Percentiles rank a stretch among this genome's conserved stretches.
These are phyloP conservation scores for Germaria angustata DNA, from an alignment of 2,888 invertebrate species.

Conservation along the genomic window DNA sequence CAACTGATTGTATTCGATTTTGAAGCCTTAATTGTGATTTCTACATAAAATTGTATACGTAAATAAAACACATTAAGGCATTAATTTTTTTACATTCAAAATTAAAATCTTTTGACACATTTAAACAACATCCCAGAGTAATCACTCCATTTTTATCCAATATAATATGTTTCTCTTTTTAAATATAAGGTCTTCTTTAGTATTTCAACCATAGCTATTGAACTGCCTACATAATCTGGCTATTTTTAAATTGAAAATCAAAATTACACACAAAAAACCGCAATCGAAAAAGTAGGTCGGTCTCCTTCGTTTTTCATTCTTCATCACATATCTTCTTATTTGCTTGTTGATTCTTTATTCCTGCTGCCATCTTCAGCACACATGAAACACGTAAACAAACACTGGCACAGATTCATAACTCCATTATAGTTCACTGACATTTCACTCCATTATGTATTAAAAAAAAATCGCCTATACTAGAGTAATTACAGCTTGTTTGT, in stretches of 20 bases:
- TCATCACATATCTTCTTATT: neutral
- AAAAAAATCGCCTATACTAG: slow-evolving; percentile 3
- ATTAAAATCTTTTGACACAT: no score
- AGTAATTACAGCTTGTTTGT: slow-evolving; percentile 39
- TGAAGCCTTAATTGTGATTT: no score
- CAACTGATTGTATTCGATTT: no score
- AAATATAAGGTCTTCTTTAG: no score
- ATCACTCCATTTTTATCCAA: no score
- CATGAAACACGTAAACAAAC: neutral
- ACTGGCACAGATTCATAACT: slow-evolving; percentile 20
- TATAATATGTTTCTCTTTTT: no score
- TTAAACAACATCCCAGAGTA: no score
- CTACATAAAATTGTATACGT: no score
- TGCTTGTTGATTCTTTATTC: slow-evolving; percentile 6
- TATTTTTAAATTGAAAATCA: slow-evolving; percentile 27
- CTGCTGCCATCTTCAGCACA: slow-evolving; percentile 7
- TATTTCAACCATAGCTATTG: neutral
- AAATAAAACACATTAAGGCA: no score
- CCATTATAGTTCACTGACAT: slow-evolving; percentile 64
- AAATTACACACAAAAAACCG: slow-evolving; percentile 9
- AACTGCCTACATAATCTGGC: neutral
- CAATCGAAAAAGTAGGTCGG: slow-evolving; percentile 48
- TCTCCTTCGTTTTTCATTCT: slow-evolving; percentile 6
- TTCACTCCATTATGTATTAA: slow-evolving; percentile 35
- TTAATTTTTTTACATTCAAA: no score